Evolutionary conservation across 2,888 invertebrate genomes (phyloP), one percentile per base, ranked within the genome.

Genomic region (Dromius quadrimaculatus): DNA sequence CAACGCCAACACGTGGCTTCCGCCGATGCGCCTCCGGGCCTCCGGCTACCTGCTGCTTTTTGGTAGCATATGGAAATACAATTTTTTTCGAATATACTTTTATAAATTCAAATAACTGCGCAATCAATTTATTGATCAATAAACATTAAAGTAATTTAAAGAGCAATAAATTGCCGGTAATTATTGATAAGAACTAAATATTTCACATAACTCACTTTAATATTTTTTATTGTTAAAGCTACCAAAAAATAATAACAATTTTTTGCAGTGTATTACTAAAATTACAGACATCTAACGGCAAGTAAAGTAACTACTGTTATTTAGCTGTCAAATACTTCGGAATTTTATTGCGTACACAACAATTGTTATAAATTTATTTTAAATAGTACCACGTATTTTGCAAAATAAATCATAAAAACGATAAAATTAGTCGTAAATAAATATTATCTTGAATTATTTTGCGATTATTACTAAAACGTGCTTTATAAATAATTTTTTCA

Each of bases 141-240:
- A n/a, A n/a, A n/a, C n/a, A n/a, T n/a, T n/a, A n/a, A n/a, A 50
- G 28, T 50, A 50, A 50, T 23, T 28, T 13, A 11, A 28, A 54
- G 50, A 54, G 28, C 50, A 54, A 54, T 54, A 28, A 54, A 13
- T 23, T 15, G 23, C 9, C 15, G 23, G 50, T 28, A 54, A 28
- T 28, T 54, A 54, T 11, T 15, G 50, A 54, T 54, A 54, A 54
- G 50, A 54, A 13, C 28, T 13, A 54, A 47, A 23, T 54, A 28
- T 50, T 54, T 54, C 28, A 54, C 50, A 54, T 54, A 54, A 54
- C 50, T 15, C n/a, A n/a, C n/a, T n/a, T n/a, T n/a, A n/a, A n/a
- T n/a, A n/a, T n/a, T n/a, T n/a, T n/a, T n/a, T n/a, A n/a, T n/a
- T n/a, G n/a, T n/a, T n/a, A n/a, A n/a, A n/a, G n/a, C n/a, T n/a